phyloP scores from a whole-genome alignment of 23 tunicate genomes.

The Trididemnum nubilum region DNA sequence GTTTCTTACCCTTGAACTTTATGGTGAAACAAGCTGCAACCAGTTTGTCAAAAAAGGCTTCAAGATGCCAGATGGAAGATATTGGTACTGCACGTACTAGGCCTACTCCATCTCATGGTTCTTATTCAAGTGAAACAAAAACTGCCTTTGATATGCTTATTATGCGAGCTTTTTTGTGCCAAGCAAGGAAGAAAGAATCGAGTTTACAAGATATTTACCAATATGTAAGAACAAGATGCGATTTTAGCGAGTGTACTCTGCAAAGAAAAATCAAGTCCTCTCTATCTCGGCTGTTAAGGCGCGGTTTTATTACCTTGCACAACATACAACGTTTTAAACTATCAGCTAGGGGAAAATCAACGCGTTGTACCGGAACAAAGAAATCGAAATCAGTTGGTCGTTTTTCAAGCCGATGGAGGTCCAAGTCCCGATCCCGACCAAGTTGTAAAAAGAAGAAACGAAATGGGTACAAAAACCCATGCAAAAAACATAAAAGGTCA shows the following conservation, averaged over 20 bases:
- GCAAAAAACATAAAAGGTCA: background rate
- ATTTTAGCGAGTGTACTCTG: background rate
- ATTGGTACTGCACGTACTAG: background rate
- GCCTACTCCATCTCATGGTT: background rate
- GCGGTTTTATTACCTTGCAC: background rate
- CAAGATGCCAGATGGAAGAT: too few relatives aligned
- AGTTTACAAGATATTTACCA: background rate
- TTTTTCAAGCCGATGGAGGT: background rate
- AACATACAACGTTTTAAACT: background rate
- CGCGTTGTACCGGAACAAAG: background rate
- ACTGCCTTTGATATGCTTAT: background rate
- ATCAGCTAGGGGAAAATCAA: background rate
- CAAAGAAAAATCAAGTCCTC: background rate
- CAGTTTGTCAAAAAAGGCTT: too few relatives aligned
- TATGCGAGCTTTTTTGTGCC: background rate
- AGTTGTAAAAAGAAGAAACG: too few relatives aligned
- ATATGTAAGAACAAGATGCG: background rate
- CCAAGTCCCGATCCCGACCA: too few relatives aligned
- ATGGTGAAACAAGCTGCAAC: too few relatives aligned
- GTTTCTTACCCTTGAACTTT: too few relatives aligned
- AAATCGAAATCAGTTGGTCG: too few relatives aligned
- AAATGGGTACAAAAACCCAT: background rate
- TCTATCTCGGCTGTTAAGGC: background rate
- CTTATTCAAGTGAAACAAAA: background rate
- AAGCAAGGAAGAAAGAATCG: slow-evolving; percentile 9